Conservation (phyloP, 2,113 vertebrate species). For the Todiramphus saurophagus region DNA sequence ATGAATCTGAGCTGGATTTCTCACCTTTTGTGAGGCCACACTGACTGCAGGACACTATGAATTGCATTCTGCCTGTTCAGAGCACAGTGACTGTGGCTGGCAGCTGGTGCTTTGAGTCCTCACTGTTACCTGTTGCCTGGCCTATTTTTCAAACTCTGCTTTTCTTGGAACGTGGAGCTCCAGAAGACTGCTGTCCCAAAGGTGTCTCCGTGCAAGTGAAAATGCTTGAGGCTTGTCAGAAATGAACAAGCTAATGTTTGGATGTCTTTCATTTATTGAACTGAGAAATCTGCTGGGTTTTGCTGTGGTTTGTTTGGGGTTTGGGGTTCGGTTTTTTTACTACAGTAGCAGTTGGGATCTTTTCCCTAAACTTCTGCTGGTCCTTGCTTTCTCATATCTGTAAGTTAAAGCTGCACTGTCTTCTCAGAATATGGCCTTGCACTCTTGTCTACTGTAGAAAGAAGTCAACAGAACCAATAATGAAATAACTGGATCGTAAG, state of each 20-base stretch:
- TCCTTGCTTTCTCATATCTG: background rate
- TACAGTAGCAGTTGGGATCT: background rate
- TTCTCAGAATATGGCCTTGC: background rate
- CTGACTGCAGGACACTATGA: background rate
- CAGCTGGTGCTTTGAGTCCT: background rate
- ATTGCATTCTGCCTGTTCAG: fast-evolving
- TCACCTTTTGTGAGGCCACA: background rate
- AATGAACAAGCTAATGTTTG: background rate
- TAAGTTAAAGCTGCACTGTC: background rate
- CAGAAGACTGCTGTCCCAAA: background rate
- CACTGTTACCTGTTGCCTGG: background rate
- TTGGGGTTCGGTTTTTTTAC: background rate
- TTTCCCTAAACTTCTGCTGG: background rate
- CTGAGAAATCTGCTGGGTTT: background rate
- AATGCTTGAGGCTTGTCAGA: background rate
- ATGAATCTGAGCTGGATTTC: background rate
- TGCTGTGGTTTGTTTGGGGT: background rate
- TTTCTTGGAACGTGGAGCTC: background rate
- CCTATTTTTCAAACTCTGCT: background rate
- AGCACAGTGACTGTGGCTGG: background rate
- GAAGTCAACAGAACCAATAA: background rate
- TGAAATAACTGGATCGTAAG: background rate
- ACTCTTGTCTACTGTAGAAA: background rate
- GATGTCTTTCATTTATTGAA: background rate
- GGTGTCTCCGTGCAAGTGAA: background rate